Conservation (phyloP, 2,888 invertebrate genomes). For the Lasius platythorax region DNA sequence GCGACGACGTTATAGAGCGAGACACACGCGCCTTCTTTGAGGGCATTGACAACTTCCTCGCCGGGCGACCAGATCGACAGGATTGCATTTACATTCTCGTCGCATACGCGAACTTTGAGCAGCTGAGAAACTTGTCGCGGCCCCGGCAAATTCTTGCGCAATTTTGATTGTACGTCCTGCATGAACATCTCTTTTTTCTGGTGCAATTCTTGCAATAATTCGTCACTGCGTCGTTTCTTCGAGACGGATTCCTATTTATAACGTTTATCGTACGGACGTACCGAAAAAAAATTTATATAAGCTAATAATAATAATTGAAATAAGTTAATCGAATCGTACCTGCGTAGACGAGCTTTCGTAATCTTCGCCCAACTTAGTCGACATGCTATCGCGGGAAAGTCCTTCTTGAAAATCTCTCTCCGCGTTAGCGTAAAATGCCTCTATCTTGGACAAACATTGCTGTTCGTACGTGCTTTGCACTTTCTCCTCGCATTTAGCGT, state of each 20-base stretch:
- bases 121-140: constrained; percentile 85
- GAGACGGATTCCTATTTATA: constrained; percentile 86
- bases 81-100: constrained; percentile 85
- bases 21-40: constrained; percentile 89
- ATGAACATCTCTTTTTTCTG: constrained; percentile 77
- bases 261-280: neutral
- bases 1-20: constrained; percentile 88
- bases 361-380: constrained; percentile 56
- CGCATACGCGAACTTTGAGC: constrained; percentile 86
- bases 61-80: constrained; percentile 91
- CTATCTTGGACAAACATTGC: constrained; percentile 76
- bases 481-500: constrained; percentile 82
- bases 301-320: constrained; percentile 5
- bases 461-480: constrained; percentile 78
- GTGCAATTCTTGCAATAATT: constrained; percentile 84
- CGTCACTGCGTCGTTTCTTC: constrained; percentile 83
- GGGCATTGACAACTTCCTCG: constrained; percentile 87
- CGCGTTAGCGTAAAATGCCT: constrained; percentile 78
- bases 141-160: constrained; percentile 78
- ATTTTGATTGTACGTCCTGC: constrained; percentile 76
- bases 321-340: constrained; percentile 14
- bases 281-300: neutral
- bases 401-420: constrained; percentile 74
- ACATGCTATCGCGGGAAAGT: constrained; percentile 50
- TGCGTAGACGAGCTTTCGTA: constrained; percentile 55